Evolutionary conservation across 2,113 vertebrate genomes (phyloP).

Genomic region (Eulemur rufifrons): DNA sequence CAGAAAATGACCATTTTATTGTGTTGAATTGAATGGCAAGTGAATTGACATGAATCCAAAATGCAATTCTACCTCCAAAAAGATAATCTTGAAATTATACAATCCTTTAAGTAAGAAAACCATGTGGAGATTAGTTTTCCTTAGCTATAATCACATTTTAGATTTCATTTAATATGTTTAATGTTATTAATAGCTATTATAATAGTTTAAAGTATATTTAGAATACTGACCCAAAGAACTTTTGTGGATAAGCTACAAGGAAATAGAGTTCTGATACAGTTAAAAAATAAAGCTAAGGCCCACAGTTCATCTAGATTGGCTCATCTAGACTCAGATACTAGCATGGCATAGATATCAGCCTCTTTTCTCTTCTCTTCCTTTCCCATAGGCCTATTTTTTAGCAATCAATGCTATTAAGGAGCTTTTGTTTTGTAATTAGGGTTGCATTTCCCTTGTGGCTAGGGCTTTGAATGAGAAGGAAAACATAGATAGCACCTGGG

Average conservation of each 20-base stretch:
- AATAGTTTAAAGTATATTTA: background rate
- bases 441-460: background rate
- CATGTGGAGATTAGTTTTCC: conserved; percentile 37
- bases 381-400: background rate
- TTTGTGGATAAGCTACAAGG: background rate
- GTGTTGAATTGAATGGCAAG: conserved; percentile 46
- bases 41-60: conserved; percentile 62
- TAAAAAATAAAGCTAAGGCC: background rate
- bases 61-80: conserved; percentile 4
- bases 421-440: background rate
- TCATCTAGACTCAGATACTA: background rate
- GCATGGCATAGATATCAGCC: background rate
- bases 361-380: background rate
- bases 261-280: background rate
- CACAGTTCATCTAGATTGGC: background rate
- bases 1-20: conserved; percentile 69
- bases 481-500: background rate
- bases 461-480: background rate
- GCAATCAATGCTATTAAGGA: background rate
- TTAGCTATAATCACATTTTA: background rate
- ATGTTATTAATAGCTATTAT: background rate
- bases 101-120: conserved; percentile 42
- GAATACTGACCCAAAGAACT: background rate
- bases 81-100: conserved; percentile 51
- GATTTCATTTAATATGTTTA: conserved; percentile 8